Evolutionary conservation across 2,888 invertebrate genomes (phyloP).

Genomic region (Ametastegia equiseti): DNA sequence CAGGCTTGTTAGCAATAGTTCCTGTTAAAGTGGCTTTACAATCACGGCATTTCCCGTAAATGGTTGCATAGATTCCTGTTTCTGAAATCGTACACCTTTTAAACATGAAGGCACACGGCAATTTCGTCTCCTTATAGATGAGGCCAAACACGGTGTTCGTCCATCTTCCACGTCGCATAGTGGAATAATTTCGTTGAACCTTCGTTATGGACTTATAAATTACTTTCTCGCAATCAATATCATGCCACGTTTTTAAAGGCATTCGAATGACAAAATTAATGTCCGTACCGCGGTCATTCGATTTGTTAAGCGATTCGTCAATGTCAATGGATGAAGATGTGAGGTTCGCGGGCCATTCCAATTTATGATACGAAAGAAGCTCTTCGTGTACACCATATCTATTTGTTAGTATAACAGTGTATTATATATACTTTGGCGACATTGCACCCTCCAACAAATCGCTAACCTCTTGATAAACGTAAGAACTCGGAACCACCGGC

Average conservation of each 20-base stretch:
- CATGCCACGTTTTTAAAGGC: neutral
- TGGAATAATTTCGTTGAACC: neutral
- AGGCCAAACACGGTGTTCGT: neutral
- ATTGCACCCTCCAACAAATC: neutral
- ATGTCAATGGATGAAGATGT: neutral
- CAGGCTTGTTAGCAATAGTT: neutral
- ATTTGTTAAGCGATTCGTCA: neutral
- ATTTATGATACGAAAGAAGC: neutral
- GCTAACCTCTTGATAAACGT: neutral
- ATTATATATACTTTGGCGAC: neutral
- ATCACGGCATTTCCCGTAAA: neutral
- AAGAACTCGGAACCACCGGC: neutral
- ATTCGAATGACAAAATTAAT: neutral
- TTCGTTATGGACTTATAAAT: neutral
- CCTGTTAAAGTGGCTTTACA: neutral
- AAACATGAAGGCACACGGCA: neutral
- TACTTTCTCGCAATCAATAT: neutral
- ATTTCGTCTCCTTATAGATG: neutral
- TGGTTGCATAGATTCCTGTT: neutral
- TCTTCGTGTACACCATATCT: neutral
- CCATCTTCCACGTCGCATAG: conserved; percentile 5
- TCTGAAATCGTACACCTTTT: neutral
- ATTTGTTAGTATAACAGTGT: neutral
- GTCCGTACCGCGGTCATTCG: neutral
- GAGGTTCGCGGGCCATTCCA: neutral